Base-by-base conservation (phyloP, 2,797 vertebrate species). In the Danio tinwini region DNA sequence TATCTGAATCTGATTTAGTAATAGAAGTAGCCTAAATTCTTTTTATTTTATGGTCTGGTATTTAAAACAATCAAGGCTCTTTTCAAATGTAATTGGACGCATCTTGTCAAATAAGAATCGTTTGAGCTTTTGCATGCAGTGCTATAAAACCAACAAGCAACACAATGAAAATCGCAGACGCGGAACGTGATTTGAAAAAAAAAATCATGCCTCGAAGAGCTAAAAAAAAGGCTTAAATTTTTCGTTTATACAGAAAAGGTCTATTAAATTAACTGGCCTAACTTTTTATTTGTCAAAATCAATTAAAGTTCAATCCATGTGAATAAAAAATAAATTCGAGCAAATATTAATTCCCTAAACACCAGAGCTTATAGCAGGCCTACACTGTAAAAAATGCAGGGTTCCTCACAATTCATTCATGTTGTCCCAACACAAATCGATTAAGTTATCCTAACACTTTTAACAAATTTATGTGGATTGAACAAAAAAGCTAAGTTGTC, bases 71-170 rank as follows among this genome's bases (percentile, higher is more conserved):
- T 7, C 11, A 68, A 7, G 3, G 4, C 4, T 7, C 12, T 9
- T 42, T 55, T 19, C 7, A 1, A 29, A 71, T 5, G 5, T 21
- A 37, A 67, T 14, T 29, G 1, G 8, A 16, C 44, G 44, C 12
- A 29, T 39, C 21, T n/a, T 53, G 11, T 13, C 52, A 71, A 45
- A 58, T 45, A 6, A 21, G 52, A 5, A 72, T 56, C 40, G 5
- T 7, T 7, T 45, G 8, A 44, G 19, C 40, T 72, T 17, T 70
- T 12, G 16, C 56, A 40, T 45, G 17, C 17, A 21, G 7, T 55
- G 50, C 12, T 52, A 44, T 72, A 17, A 58, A 17, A 72, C 55
- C 19, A 45, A 72, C 16, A 50, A 47, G 58, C 16, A 52, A 47
- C 14, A 50, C 13, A 16, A 44, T 13, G 6, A 63, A 12, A 59